A percentile compares a stretch with the other conserved stretches of the same genome.
Conservation (phyloP, 2,888 invertebrate genomes). For the Bhutanitis thaidina region DNA sequence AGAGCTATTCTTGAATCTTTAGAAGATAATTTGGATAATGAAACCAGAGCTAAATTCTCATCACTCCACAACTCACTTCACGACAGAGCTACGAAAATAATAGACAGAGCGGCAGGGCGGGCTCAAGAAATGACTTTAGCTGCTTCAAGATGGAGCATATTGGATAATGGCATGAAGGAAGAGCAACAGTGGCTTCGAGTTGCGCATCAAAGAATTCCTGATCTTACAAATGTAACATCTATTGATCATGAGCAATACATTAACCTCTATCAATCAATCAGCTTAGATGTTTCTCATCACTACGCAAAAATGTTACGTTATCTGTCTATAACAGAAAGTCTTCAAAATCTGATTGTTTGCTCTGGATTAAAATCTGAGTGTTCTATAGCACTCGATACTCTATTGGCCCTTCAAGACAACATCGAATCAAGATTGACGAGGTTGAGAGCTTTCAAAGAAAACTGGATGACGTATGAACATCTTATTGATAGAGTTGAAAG, state of each 20-base stretch:
- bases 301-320: slow-evolving; percentile 88
- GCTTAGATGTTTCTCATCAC: slow-evolving; percentile 88
- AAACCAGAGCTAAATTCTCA: slow-evolving; percentile 86
- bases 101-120: slow-evolving; percentile 89
- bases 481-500: slow-evolving; percentile 86
- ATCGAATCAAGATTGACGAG: slow-evolving; percentile 86
- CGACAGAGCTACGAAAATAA: slow-evolving; percentile 85
- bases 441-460: slow-evolving; percentile 87
- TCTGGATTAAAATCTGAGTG: slow-evolving; percentile 87
- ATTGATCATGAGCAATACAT: slow-evolving; percentile 92
- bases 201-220: slow-evolving; percentile 90
- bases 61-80: slow-evolving; percentile 88
- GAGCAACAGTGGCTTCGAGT: slow-evolving; percentile 91
- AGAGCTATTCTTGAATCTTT: slow-evolving; percentile 91
- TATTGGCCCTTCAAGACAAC: slow-evolving; percentile 87
- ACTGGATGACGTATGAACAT: slow-evolving; percentile 87
- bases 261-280: slow-evolving; percentile 89
- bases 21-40: slow-evolving; percentile 89
- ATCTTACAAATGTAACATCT: slow-evolving; percentile 88
- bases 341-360: slow-evolving; percentile 87
- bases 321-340: slow-evolving; percentile 84
- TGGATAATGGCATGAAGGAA: slow-evolving; percentile 90
- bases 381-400: slow-evolving; percentile 84
- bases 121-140: slow-evolving; percentile 92
- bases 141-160: slow-evolving; percentile 89